Conservation (phyloP, 1,140 invertebrate genomes). For the Formica selysi region DNA sequence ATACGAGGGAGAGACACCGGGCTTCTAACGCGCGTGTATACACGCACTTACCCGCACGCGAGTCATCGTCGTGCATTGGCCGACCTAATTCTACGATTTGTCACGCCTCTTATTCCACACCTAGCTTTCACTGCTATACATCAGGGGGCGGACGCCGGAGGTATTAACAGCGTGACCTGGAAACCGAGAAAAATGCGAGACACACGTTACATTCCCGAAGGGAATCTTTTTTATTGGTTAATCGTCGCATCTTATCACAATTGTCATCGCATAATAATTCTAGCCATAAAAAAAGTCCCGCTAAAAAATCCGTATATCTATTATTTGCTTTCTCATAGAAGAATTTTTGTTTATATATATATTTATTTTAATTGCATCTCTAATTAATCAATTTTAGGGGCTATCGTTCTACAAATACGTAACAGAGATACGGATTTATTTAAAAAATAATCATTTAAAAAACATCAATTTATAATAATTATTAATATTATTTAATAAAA, state of each 20-base stretch:
- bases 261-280: not conserved
- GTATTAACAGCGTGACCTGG: slow-evolving; percentile 28
- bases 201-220: not conserved
- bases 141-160: slow-evolving; percentile 70
- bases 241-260: not conserved
- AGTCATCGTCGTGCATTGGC: slow-evolving; percentile 66
- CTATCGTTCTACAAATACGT: not conserved
- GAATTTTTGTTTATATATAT: not conserved
- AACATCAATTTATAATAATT: too few relatives aligned
- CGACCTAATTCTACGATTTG: slow-evolving; percentile 80
- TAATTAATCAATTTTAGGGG: not conserved
- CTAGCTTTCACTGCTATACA: slow-evolving; percentile 78
- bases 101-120: slow-evolving; percentile 80
- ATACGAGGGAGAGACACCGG: slow-evolving; percentile 32
- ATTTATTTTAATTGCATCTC: not conserved
- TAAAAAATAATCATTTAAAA: too few relatives aligned
- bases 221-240: not conserved
- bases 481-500: too few relatives aligned
- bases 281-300: not conserved
- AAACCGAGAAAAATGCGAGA: slow-evolving; percentile 20
- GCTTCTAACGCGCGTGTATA: slow-evolving; percentile 34
- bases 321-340: not conserved
- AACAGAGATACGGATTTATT: too few relatives aligned
- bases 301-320: not conserved
- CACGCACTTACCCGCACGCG: slow-evolving; percentile 63